Evolutionary conservation across 2,888 invertebrate genomes (phyloP).

Genomic region (Enoplolaimus lenunculus): DNA sequence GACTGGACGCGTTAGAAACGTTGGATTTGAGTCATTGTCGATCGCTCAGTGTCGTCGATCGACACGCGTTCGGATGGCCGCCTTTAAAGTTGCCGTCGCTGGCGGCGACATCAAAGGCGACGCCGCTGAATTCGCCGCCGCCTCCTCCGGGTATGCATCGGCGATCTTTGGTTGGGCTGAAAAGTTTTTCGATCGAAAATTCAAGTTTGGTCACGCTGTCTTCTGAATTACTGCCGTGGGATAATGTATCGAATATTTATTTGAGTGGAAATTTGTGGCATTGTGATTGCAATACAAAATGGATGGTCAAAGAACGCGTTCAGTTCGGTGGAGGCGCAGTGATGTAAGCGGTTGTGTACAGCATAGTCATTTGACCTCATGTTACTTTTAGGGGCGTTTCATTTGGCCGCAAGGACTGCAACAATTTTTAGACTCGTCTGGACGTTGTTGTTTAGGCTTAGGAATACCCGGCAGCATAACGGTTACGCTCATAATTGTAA

Average conservation of each 20-base stretch:
- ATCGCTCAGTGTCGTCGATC: neutral
- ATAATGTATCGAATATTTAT: constrained; percentile 16
- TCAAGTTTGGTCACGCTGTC: neutral
- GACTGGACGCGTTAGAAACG: neutral
- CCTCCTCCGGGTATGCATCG: neutral
- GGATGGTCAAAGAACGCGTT: neutral
- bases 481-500: too few species aligned
- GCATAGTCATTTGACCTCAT: too few species aligned
- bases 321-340: neutral
- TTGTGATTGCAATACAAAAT: constrained; percentile 27
- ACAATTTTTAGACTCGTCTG: too few species aligned
- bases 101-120: too few species aligned
- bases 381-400: too few species aligned
- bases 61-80: constrained; percentile 7
- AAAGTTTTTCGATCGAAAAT: neutral
- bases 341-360: neutral
- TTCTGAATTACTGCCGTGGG: constrained; percentile 12
- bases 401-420: too few species aligned
- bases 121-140: too few species aligned
- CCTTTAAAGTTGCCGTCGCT: too few species aligned
- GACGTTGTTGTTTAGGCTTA: too few species aligned
- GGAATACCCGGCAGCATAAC: too few species aligned
- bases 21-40: constrained; percentile 2
- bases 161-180: neutral
- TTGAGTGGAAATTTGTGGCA: constrained; percentile 28